phyloP scores from a whole-genome alignment of 2,797 vertebrate genomes.

The Okamejei kenojei region DNA sequence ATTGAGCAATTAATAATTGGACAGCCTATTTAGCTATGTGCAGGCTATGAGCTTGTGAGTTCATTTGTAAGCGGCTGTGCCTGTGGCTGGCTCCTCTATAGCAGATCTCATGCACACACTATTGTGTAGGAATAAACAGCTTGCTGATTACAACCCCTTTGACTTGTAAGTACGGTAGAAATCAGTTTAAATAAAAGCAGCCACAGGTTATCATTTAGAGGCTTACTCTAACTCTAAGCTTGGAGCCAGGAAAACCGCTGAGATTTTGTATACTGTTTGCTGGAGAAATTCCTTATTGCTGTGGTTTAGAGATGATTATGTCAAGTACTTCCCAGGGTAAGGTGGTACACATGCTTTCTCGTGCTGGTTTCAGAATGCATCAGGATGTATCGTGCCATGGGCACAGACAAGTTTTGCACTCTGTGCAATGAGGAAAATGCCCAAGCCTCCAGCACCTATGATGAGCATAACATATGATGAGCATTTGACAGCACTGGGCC shows the following conservation, averaged over 20 bases:
- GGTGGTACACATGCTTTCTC: not conserved
- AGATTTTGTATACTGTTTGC: not conserved
- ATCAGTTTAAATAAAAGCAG: not conserved
- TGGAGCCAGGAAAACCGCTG: not conserved
- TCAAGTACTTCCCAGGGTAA: not conserved
- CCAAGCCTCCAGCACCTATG: not conserved
- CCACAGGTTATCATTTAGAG: not conserved
- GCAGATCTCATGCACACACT: not conserved
- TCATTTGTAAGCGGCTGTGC: not conserved
- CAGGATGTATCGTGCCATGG: not conserved
- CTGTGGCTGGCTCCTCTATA: not conserved
- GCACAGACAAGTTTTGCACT: not conserved
- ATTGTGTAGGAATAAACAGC: not conserved
- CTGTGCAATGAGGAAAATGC: not conserved
- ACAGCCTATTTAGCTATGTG: not conserved
- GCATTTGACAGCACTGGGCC: no score
- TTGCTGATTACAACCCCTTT: not conserved
- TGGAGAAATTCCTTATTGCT: not conserved
- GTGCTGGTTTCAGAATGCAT: not conserved
- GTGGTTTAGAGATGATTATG: not conserved
- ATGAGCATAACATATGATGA: no score
- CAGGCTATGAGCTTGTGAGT: not conserved
- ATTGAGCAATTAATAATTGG: not conserved
- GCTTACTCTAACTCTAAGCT: not conserved
- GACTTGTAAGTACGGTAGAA: not conserved